Conservation (phyloP, 2,888 invertebrate species). For the Priocnemis perturbator region DNA sequence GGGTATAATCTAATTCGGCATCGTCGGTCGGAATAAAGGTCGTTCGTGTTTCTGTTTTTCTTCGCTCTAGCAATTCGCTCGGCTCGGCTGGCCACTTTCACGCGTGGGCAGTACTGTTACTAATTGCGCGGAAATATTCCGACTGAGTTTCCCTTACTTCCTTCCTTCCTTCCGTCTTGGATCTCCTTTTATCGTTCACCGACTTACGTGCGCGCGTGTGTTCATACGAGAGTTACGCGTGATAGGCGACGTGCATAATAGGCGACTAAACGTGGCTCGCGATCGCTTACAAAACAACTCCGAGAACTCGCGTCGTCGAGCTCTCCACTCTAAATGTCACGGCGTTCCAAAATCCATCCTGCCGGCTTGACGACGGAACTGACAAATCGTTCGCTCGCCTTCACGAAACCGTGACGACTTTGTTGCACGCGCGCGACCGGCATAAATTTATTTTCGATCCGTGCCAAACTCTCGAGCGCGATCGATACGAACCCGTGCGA, state of each 20-base stretch:
- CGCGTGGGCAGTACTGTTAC: conserved; percentile 55
- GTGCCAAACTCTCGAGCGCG: conserved; percentile 18
- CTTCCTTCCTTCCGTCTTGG: conserved; percentile 55
- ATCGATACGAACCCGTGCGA: conserved; percentile 23
- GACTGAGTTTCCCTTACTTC: conserved; percentile 10
- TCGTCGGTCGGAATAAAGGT: neutral
- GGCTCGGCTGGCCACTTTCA: conserved; percentile 55
- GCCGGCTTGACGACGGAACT: neutral
- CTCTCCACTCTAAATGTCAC: conserved; percentile 1
- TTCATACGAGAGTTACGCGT: neutral
- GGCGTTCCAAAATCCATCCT: conserved; percentile 9
- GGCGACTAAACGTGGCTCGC: too few species aligned
- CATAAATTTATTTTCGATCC: conserved; percentile 24
- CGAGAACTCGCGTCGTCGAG: too few species aligned
- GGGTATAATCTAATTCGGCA: too few species aligned
- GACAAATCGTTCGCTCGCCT: too few species aligned
- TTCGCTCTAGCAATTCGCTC: conserved; percentile 50
- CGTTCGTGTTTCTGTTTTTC: conserved; percentile 40
- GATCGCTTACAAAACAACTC: too few species aligned
- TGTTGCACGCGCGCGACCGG: too few species aligned
- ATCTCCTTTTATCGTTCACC: conserved; percentile 31
- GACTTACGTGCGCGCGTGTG: neutral
- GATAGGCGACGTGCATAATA: neutral
- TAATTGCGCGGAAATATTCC: conserved; percentile 58
- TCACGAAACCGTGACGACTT: too few species aligned